Evolutionary conservation across 2,797 vertebrate genomes (phyloP), one percentile per base, ranked within the genome.

Genomic region (Hafferia zeledoni): DNA sequence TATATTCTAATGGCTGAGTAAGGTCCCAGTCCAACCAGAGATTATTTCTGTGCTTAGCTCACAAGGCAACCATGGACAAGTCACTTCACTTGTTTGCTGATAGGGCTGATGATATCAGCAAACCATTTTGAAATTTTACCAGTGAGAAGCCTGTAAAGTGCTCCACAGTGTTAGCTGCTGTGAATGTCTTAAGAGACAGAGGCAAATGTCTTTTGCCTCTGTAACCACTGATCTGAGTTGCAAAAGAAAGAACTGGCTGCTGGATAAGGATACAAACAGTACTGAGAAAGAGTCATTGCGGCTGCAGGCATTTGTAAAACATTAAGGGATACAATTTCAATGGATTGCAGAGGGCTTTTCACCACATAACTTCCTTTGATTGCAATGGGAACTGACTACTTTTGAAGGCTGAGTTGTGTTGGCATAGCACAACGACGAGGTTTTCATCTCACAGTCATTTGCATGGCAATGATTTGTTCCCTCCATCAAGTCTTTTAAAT

Each of bases 381-480:
- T 96, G 74, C 78, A 86, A 30, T 53, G 84, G 84, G 68, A 95
- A 78, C 64, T 68, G 76, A 70, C 68, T 92, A 80, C 37, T 89
- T 96, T 82, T 93, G 81, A 91, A 92, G 75, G 75, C 83, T 84
- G 37, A 77, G 39, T 89, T 87, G 49, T 71, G 60, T 87, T 35
- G 8, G 87, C 49, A 15, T 71, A 85, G 84, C 64, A 65, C 81
- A 72, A 9, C 53, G 50, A 69, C 79, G 83, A 88, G 70, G 56
- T 89, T 95, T 95, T 92, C 55, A 84, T 94, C 70, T 88, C 85
- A 55, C 39, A 49, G 85, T 82, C 69, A 82, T 90, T 87, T 90
- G 61, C 88, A 79, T 69, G 74, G 59, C 80, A 91, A n/a, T 94
- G 59, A 90, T 90, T 76, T 88, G 16, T 88, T 92, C 50, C 63